A percentile compares a stretch with the other conserved stretches of the same genome.
These are phyloP conservation scores for Argynnis bischoffii DNA, from an alignment of 2,888 invertebrate species.

Conservation along the genomic window DNA sequence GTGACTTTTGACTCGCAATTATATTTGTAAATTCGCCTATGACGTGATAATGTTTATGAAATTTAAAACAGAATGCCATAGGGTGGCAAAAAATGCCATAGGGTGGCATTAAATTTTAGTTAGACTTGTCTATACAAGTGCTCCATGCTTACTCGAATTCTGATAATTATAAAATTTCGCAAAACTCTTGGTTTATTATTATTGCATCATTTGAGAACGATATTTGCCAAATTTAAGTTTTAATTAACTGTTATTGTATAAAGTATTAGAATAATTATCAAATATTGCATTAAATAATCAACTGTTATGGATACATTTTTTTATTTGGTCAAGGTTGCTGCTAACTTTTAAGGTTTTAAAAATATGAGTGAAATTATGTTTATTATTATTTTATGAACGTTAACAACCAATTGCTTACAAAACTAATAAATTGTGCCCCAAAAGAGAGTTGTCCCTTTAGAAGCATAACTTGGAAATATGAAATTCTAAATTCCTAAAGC, in stretches of 20 bases:
- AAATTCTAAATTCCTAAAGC: slow-evolving; percentile 42
- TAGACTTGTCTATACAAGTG: no score
- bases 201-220: slow-evolving; percentile 33
- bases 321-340: background rate
- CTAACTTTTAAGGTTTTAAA: background rate
- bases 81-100: no score
- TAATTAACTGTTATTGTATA: slow-evolving; percentile 27
- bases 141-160: slow-evolving; percentile 57
- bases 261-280: slow-evolving; percentile 17
- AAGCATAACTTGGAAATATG: background rate
- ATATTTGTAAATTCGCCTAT: slow-evolving; percentile 53
- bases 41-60: slow-evolving; percentile 34
- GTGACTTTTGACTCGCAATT: slow-evolving; percentile 48
- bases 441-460: background rate
- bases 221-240: slow-evolving; percentile 35
- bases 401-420: no score
- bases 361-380: no score
- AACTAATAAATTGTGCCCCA: background rate
- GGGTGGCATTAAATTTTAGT: no score
- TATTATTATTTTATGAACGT: no score
- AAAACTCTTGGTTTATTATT: slow-evolving; percentile 46
- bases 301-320: background rate
- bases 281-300: slow-evolving; percentile 9
- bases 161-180: slow-evolving; percentile 61
- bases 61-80: slow-evolving; percentile 56